Conservation (phyloP, 2,797 vertebrate genomes). For the Todus mexicanus region DNA sequence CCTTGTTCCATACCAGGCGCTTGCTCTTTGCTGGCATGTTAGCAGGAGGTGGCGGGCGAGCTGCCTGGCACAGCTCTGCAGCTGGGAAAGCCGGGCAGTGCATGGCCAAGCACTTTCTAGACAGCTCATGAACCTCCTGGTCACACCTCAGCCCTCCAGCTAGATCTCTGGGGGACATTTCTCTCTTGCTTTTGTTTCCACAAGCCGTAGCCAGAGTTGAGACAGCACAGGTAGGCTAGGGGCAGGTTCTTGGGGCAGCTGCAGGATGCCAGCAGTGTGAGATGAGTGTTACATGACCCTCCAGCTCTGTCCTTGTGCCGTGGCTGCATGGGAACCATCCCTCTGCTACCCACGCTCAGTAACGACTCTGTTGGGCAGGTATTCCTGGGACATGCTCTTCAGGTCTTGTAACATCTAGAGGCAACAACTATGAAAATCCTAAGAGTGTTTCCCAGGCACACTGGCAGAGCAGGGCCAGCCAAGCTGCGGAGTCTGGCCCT, state of each 20-base stretch:
- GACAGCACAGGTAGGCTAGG: neutral
- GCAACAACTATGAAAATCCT: neutral
- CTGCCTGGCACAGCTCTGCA: neutral
- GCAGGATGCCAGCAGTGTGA: neutral
- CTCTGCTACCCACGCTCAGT: neutral
- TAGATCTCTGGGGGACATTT: neutral
- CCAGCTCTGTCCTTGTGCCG: accelerated
- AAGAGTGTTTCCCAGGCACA: accelerated
- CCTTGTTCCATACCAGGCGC: neutral
- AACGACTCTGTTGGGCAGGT: neutral
- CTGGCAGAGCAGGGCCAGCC: neutral
- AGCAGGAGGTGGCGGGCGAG: neutral
- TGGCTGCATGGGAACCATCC: accelerated
- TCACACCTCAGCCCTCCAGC: neutral
- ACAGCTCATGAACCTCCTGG: neutral
- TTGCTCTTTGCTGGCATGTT: neutral
- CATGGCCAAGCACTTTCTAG: neutral
- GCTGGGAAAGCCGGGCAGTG: neutral
- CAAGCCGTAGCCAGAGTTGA: neutral
- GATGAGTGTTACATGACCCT: neutral
- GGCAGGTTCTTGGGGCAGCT: neutral
- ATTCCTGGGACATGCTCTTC: neutral
- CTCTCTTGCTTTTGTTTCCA: neutral
- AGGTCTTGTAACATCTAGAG: neutral
- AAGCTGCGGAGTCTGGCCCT: accelerated